phyloP scores from a whole-genome alignment of 2,113 vertebrate genomes.

The Cercocebus atys region DNA sequence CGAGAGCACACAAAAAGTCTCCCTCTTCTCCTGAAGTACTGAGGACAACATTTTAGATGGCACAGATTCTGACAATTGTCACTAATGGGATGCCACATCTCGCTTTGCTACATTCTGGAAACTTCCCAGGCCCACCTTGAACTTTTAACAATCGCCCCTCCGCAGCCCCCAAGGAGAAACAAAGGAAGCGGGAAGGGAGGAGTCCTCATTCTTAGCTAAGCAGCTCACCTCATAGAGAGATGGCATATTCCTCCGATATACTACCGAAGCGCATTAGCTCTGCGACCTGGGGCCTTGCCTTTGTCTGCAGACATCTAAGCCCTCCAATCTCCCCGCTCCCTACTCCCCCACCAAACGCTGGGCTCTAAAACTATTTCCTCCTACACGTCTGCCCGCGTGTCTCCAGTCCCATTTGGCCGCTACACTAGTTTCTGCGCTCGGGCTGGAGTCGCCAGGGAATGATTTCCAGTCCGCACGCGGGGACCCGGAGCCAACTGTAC shows the following conservation, averaged over 20 bases:
- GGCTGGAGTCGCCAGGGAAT: not conserved
- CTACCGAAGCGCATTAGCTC: not conserved
- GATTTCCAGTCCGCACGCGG: not conserved
- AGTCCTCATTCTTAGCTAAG: constrained; percentile 47
- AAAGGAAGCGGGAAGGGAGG: not conserved
- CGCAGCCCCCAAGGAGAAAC: not conserved
- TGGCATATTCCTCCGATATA: constrained; percentile 51
- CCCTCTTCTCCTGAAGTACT: not conserved
- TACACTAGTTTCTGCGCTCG: not conserved
- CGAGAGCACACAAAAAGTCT: not conserved
- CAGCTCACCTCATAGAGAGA: constrained; percentile 43
- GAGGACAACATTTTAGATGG: not conserved
- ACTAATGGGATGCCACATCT: not conserved
- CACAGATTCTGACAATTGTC: not conserved
- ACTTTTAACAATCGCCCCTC: not conserved
- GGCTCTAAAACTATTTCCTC: not conserved
- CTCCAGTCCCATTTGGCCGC: not conserved
- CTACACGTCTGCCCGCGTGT: not conserved
- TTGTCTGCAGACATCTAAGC: not conserved
- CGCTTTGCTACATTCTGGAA: not conserved
- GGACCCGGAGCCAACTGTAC: not conserved
- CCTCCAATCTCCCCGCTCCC: not conserved
- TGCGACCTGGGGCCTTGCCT: constrained; percentile 41
- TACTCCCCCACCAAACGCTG: not conserved
- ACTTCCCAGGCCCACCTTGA: not conserved